phyloP scores from a whole-genome alignment of 2,113 vertebrate genomes.

The Cervus canadensis region DNA sequence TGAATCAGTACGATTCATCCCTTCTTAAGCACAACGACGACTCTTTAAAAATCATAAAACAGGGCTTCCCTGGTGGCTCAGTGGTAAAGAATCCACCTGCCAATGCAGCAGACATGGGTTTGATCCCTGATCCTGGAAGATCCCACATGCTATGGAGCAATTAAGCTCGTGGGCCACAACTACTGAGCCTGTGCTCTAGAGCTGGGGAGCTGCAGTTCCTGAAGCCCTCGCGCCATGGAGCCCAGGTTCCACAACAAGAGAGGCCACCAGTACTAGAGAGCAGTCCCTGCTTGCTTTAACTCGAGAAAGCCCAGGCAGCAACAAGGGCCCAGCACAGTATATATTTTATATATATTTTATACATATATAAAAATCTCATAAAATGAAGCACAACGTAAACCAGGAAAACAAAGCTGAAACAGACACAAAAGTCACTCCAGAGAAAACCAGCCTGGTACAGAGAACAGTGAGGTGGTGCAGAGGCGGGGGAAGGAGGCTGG shows the following conservation, averaged over 20 bases:
- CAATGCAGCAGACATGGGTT: neutral
- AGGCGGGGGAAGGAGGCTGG: neutral
- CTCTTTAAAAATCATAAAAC: neutral
- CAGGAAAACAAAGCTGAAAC: neutral
- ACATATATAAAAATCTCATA: neutral
- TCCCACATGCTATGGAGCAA: neutral
- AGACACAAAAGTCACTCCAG: neutral
- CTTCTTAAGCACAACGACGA: neutral
- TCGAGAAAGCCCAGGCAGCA: neutral
- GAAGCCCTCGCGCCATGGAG: neutral
- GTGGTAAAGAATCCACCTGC: neutral
- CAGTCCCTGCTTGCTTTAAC: neutral
- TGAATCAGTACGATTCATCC: neutral
- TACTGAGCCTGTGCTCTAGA: neutral
- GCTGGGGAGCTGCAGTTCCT: neutral
- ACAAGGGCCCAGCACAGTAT: neutral
- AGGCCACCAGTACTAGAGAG: fast-evolving
- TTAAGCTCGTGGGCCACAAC: neutral
- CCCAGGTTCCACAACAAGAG: neutral
- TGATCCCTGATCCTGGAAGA: neutral
- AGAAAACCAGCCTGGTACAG: neutral
- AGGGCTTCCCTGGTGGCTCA: neutral
- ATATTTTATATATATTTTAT: neutral
- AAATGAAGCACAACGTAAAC: neutral
- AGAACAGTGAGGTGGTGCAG: neutral